A percentile compares a stretch with the other conserved stretches of the same genome.
phyloP scores from a whole-genome alignment of 1,140 invertebrate genomes.

The Bilobella aurantiaca region DNA sequence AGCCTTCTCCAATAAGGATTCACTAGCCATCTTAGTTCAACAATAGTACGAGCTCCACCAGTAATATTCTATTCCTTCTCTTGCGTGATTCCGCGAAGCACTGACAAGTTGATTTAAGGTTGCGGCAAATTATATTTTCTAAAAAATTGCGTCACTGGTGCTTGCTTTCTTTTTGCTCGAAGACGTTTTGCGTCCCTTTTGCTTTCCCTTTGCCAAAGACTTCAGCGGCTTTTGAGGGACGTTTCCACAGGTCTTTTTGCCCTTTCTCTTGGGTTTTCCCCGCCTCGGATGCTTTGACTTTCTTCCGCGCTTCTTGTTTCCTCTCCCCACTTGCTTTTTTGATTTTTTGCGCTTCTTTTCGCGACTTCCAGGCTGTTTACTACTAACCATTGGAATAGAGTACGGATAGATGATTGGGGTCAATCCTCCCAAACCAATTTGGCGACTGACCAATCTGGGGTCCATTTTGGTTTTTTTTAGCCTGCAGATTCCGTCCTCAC shows the following conservation, averaged over 20 bases:
- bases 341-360: background rate
- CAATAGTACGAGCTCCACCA: too few relatives aligned
- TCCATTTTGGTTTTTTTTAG: background rate
- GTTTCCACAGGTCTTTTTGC: background rate
- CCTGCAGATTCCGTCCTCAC: background rate
- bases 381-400: background rate
- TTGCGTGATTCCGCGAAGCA: background rate
- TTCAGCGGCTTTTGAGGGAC: background rate
- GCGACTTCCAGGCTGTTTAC: background rate
- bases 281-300: background rate
- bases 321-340: background rate
- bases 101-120: background rate
- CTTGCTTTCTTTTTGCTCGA: too few relatives aligned
- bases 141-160: too few relatives aligned
- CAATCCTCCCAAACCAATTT: background rate
- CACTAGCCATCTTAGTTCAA: too few relatives aligned
- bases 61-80: background rate
- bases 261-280: background rate
- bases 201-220: background rate
- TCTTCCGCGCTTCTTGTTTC: too few relatives aligned
- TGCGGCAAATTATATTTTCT: too few relatives aligned
- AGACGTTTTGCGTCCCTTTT: background rate
- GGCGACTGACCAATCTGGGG: background rate
- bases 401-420: background rate
- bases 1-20: too few relatives aligned